Base-by-base conservation (phyloP, 2,888 invertebrate species). In the Cephus sareptanus region DNA sequence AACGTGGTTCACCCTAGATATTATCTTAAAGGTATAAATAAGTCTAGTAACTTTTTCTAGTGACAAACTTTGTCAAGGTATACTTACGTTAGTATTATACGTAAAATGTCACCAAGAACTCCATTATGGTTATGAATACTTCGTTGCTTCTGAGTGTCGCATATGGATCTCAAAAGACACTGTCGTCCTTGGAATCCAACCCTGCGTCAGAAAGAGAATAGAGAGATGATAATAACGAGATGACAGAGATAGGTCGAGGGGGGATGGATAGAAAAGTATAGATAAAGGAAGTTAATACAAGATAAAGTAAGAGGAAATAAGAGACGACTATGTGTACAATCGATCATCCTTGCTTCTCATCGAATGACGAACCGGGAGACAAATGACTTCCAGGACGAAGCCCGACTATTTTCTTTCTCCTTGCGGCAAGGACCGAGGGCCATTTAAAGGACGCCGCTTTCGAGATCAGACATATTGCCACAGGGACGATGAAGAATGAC, bases 131-230 rank as follows among this genome's bases (percentile, higher is more conserved):
- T 78, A 76, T 87, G 85, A 74, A 87, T 80, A 40, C 56, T 56
- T 23, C 86, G 85, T 77, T 83, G 81, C 23, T 82, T 85, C 23
- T 88, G 82, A 12, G 89, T 87, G 81, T 91, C 91, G 82, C 91
- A 92, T 80, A 91, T 91, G 37, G 88, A 86, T 83, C 90, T 86
- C 77, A 91, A 85, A 23, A 91, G 85, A 80, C 91, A 91, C 75
- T 85, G 83, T 79, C 82, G 86, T 15, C 90, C 91, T 73, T 89
- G 87, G 79, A 88, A 87, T 73, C 91, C 90, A 77, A 88, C 79
- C 76, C 89, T 90, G 83, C 75, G 80, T 34, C 15, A 34, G 69
- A 69, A 74, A 77, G 74, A 56, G 56, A 56, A 56, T 56, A 23
- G 23, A 56, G 23, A 56, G 56, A 56, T 56, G 23, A 56, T 56